Base-by-base conservation (phyloP, 2,888 invertebrate genomes). In the Pachycephus smyrnensis region DNA sequence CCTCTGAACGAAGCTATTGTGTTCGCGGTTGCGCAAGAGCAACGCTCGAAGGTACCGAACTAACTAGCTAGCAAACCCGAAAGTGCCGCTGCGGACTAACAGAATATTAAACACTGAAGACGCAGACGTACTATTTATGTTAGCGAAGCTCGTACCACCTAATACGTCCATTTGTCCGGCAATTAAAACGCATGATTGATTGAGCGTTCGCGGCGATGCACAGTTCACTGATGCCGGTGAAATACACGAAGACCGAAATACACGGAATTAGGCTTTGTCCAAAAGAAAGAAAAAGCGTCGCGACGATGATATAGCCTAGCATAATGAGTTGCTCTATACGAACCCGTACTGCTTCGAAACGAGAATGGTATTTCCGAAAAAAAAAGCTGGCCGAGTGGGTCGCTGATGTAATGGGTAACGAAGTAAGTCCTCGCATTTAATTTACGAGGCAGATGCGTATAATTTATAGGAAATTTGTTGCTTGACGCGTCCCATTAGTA, bases 161-260 rank as follows among this genome's bases (percentile, higher is more conserved):
- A 88, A 86, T 87, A 84, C 83, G 85, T 83, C 85, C 86, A 86
- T 87, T 88, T 87, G 87, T 88, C 88, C 84, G 84, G 84, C 86
- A 88, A 89, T 88, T 89, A 88, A 89, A 88, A 85, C 80, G 79
- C 76, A 82, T 89, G 88, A 88, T 88, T 86, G 88, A 88, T 88
- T 82, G 86, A 79, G 83, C 78, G 82, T 80, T 79, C 80, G 80
- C 80, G 81, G 80, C 78, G 83, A 82, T 79, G 76, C 82, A 79
- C 77, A 82, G 80, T 80, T 83, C 84, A 80, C 80, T 40, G 40
- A 40, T 40, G 4, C 33, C 3, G 4, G 33, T 33, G 33, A 33
- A 33, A 33, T 33, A n/a, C 68, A 68, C 68, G 68, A 68, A 68
- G 68, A 33, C 33, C 1, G 33, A 4, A 33, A 33, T 33, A 33